Evolutionary conservation across 2,113 vertebrate species (phyloP).

Genomic region (Corythoichthys haematopterus): DNA sequence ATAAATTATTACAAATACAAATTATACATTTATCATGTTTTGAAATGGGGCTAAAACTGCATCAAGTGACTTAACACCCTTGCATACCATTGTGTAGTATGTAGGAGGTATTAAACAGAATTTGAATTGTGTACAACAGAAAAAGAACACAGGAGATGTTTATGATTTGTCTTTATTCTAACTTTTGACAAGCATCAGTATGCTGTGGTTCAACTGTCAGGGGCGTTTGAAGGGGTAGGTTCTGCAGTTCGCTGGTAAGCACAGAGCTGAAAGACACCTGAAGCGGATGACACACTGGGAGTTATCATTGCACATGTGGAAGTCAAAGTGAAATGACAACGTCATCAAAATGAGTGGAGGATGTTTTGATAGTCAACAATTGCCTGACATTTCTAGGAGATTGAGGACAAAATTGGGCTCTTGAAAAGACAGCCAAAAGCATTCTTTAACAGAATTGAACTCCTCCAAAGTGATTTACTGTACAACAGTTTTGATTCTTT

Average conservation of each 20-base stretch:
- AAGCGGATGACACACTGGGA: neutral
- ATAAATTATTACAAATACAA: no score
- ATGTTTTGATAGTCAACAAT: neutral
- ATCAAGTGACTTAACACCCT: no score
- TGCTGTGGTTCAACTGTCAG: constrained; percentile 49
- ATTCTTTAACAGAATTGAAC: no score
- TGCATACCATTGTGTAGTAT: no score
- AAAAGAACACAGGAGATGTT: constrained; percentile 5
- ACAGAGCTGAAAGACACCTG: constrained; percentile 73
- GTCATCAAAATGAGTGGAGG: neutral
- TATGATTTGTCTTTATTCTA: constrained; percentile 44
- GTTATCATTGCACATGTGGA: neutral
- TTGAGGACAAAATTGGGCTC: neutral
- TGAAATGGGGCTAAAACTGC: no score
- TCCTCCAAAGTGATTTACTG: no score
- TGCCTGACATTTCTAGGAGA: neutral
- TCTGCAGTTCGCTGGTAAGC: constrained; percentile 66
- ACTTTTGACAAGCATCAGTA: constrained; percentile 13
- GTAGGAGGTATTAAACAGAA: no score
- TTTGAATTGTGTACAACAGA: neutral
- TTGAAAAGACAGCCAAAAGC: no score
- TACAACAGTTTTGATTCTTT: no score
- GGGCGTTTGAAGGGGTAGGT: constrained; percentile 50
- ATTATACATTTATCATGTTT: no score
- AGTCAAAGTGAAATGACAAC: neutral